Percentiles rank a stretch among this genome's conserved stretches.
Evolutionary conservation across 2,888 invertebrate genomes (phyloP).

Genomic region (Pemphredon lugubris): DNA sequence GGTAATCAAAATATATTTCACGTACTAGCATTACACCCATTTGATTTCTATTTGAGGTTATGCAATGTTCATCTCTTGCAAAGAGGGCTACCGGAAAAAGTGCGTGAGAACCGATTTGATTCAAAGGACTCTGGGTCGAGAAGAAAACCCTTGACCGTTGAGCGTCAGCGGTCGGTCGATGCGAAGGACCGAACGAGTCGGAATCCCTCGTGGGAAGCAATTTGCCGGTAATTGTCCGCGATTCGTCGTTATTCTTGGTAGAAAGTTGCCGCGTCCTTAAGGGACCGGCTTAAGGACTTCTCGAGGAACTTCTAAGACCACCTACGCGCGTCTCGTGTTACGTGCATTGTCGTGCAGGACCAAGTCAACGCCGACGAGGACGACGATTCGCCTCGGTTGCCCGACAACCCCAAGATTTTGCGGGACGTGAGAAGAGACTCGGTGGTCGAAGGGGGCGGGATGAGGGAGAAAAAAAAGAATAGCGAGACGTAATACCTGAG

Average conservation of each 20-base stretch:
- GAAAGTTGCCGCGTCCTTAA: constrained; percentile 29
- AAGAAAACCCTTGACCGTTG: constrained; percentile 1
- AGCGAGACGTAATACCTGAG: constrained; percentile 10
- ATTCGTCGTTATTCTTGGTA: constrained; percentile 33
- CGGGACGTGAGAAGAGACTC: constrained; percentile 21
- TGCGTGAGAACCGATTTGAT: no score
- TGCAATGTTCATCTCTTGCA: no score
- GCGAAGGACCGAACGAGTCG: constrained; percentile 15
- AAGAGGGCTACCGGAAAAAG: no score
- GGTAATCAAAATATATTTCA: no score
- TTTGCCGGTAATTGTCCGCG: constrained; percentile 40
- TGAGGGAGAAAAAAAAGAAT: constrained; percentile 11
- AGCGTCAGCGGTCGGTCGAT: constrained; percentile 13
- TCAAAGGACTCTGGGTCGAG: no score
- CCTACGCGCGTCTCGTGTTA: constrained; percentile 56
- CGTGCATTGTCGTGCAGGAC: constrained; percentile 50
- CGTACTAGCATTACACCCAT: no score
- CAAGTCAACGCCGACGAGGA: constrained; percentile 5
- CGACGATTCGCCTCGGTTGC: constrained; percentile 22
- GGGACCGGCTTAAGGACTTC: constrained; percentile 17
- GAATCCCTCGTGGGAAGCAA: constrained; percentile 33
- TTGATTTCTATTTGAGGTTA: no score
- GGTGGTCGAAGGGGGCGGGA: neutral
- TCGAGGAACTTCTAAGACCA: constrained; percentile 34
- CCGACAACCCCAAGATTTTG: constrained; percentile 31